A percentile compares a stretch with the other conserved stretches of the same genome.
These are phyloP conservation scores for Eurosta solidaginis DNA, from an alignment of 1,140 invertebrate species.

Conservation along the genomic window DNA sequence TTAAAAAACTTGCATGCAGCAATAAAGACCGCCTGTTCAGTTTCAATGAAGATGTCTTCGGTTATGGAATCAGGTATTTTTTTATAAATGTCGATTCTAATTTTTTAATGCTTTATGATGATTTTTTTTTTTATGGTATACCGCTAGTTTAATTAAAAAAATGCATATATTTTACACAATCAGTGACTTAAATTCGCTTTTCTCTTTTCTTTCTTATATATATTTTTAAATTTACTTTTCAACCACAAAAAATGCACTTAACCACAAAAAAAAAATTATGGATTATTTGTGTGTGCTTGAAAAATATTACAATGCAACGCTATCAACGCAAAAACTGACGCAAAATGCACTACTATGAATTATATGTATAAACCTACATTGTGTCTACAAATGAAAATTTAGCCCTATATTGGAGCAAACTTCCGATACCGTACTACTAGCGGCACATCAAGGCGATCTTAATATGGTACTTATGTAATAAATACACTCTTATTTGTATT, in stretches of 20 bases:
- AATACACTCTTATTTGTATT: background rate
- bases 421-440: slow-evolving; percentile 79
- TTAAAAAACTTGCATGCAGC: slow-evolving; percentile 58
- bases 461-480: slow-evolving; percentile 67
- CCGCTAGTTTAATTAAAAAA: background rate
- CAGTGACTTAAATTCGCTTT: slow-evolving; percentile 35
- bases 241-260: background rate
- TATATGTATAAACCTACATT: background rate
- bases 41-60: slow-evolving; percentile 69
- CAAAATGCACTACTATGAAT: background rate
- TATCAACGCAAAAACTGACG: background rate
- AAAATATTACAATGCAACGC: slow-evolving; percentile 33
- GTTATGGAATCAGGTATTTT: slow-evolving; percentile 73
- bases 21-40: slow-evolving; percentile 75
- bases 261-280: background rate
- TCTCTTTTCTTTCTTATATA: slow-evolving; percentile 42
- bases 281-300: background rate
- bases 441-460: slow-evolving; percentile 77
- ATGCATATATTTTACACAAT: background rate
- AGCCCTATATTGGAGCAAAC: slow-evolving; percentile 75
- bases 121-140: too few relatives aligned
- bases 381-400: slow-evolving; percentile 41
- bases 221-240: slow-evolving; percentile 33
- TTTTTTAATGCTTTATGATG: background rate
- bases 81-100: background rate